Base-by-base conservation (phyloP, 53 echinoderm and acorn worm genomes). In the Echinarachnius parma region DNA sequence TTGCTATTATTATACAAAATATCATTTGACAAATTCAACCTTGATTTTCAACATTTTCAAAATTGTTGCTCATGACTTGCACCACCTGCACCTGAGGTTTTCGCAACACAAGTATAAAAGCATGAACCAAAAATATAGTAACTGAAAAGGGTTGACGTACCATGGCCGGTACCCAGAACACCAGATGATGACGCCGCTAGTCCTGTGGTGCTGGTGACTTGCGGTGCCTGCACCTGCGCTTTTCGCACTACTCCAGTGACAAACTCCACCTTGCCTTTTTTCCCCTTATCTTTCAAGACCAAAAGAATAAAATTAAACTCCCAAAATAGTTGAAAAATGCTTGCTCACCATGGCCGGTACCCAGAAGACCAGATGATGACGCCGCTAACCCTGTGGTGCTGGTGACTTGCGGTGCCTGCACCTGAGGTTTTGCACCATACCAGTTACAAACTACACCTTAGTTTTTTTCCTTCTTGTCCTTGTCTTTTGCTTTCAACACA, bases 381-480 rank as follows among this genome's bases (percentile, higher is more conserved):
- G 54, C 56, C n/a, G 42, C 57, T 28, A 34, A 18, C 18, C 74
- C 74, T 15, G 74, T 72, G 27, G 74, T 72, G 44, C 74, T 72
- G 14, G 74, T 72, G n/a, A 72, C 57, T 5, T 56, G 42, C 25
- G 74, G 56, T 23, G 74, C 74, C 57, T 72, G 74, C 56, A 72
- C 36, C 74, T 72, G 74, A 4, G 81, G 36, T 61, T 87, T 95
- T 74, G 87, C 18, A 65, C 96, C 44, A 91, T 79, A 0, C 96
- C 96, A 14, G 82, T 86, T 31, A 91, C 88, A 79, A 95, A 95
- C 77, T 95, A 90, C 20, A 95, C 96, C 62, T 95, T 95, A 39
- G 96, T 96, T n/a, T 19, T 75, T 76, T 28, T 91, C 87, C 63
- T 93, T 93, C 72, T 86, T 89, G 25, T 96, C 87, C 52, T 87